Percentiles rank a stretch among this genome's conserved stretches.
Conservation (phyloP, 2,888 invertebrate genomes). For the Macrosoma leucophasiata region DNA sequence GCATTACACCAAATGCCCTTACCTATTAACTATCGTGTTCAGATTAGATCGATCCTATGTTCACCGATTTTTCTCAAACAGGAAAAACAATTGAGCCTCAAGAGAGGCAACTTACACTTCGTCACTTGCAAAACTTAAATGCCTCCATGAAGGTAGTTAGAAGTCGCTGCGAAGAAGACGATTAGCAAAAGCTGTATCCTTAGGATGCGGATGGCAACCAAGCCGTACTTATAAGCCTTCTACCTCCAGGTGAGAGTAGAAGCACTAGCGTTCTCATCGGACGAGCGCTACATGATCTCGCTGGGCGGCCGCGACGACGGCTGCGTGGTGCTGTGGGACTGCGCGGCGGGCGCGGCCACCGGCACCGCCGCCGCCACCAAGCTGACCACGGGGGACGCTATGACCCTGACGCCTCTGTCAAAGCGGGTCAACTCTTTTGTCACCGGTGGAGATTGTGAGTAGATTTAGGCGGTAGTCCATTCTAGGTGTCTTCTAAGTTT, state of each 20-base stretch:
- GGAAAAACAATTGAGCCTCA: too few species aligned
- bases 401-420: conserved; percentile 71
- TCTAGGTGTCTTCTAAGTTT: too few species aligned
- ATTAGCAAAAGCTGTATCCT: too few species aligned
- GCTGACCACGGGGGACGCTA: conserved; percentile 83
- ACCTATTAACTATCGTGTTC: too few species aligned
- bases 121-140: too few species aligned
- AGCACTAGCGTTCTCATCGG: conserved; percentile 86
- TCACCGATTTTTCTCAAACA: too few species aligned
- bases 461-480: background rate
- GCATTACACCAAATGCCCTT: too few species aligned
- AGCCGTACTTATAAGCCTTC: background rate
- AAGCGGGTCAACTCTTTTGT: conserved; percentile 80
- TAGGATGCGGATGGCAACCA: too few species aligned
- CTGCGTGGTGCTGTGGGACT: conserved; percentile 89
- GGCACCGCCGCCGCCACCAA: conserved; percentile 77
- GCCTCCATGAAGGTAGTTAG: too few species aligned
- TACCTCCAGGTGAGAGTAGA: conserved; percentile 85
- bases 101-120: too few species aligned
- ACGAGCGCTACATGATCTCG: conserved; percentile 88
- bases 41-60: too few species aligned
- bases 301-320: conserved; percentile 95
- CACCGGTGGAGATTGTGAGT: conserved; percentile 82
- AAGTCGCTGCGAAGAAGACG: too few species aligned
- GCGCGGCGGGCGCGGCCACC: conserved; percentile 77